phyloP scores from a whole-genome alignment of 2,113 vertebrate genomes.

The Thalassoma bifasciatum region DNA sequence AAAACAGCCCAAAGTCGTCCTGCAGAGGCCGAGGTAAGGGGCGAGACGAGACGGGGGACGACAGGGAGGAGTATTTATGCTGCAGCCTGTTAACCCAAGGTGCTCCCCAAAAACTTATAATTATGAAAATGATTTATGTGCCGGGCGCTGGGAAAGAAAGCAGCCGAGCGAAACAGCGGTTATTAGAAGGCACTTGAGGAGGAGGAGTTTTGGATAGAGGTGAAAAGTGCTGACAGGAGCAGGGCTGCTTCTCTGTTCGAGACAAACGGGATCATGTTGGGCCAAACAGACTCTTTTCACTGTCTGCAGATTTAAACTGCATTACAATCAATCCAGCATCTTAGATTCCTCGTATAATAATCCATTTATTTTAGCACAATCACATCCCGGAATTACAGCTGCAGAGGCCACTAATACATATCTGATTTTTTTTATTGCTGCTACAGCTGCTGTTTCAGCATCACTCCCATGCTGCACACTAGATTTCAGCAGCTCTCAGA shows the following conservation, averaged over 20 bases:
- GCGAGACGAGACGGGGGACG: background rate
- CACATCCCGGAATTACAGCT: slow-evolving; percentile 9
- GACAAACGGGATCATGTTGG: slow-evolving; percentile 41
- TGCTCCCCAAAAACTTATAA: slow-evolving; percentile 66
- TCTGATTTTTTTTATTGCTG: slow-evolving; percentile 34
- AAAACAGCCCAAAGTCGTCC: slow-evolving; percentile 81
- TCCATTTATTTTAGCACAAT: slow-evolving; percentile 14
- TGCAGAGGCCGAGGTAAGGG: slow-evolving; percentile 83
- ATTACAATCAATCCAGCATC: slow-evolving; percentile 27
- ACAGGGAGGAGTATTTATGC: slow-evolving; percentile 47
- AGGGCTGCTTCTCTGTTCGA: slow-evolving; percentile 42
- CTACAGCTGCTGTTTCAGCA: slow-evolving; percentile 49
- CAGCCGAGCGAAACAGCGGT: slow-evolving; percentile 59
- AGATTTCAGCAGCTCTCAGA: slow-evolving; percentile 37
- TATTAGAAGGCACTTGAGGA: slow-evolving; percentile 69
- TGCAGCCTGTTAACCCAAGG: slow-evolving; percentile 54
- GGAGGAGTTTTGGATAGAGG: slow-evolving; percentile 50
- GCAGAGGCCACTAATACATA: background rate
- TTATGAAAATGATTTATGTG: slow-evolving; percentile 75
- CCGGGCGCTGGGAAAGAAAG: slow-evolving; percentile 31
- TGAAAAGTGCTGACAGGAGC: slow-evolving; percentile 70
- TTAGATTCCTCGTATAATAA: slow-evolving; percentile 10
- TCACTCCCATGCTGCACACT: slow-evolving; percentile 46
- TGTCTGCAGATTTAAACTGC: slow-evolving; percentile 15
- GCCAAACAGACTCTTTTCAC: slow-evolving; percentile 16